Base-by-base conservation (phyloP, 2,888 invertebrate genomes). In the Subacronicta megacephala region DNA sequence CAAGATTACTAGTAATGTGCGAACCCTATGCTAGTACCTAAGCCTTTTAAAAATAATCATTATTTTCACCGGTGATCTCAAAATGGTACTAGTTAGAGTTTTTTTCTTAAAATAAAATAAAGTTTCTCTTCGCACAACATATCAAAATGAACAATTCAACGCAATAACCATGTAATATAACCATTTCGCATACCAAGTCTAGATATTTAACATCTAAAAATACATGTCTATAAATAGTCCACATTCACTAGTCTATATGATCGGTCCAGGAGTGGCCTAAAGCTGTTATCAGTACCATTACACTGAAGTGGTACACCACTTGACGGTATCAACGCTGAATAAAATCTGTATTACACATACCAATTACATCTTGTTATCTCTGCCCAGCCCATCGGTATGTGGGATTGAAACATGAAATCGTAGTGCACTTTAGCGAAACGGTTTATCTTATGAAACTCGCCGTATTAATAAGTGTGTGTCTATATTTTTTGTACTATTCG, bases 361-460 rank as follows among this genome's bases (percentile, higher is more conserved):
- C 82, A 81, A 80, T 79, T 78, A 81, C 72, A 80, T 71, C 68
- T 71, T 46, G 61, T 75, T 80, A 81, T 80, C 81, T 80, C 81
- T 60, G 57, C 50, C 65, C 66, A 69, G 75, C 73, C 75, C 65
- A 66, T 59, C 55, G 67, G 70, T 45, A 41, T 55, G 58, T 51
- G 38, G 46, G 64, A 71, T 71, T 71, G 71, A 55, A 73, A 73
- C 59, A 56, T 64, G 51, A 54, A 70, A 51, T 35, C 37, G 42
- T 44, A 37, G 20, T 50, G 73, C 70, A 68, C 71, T 71, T 69
- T 50, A 72, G 58, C 47, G 17, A 37, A 56, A 44, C 36, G 17
- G 42, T 61, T 66, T 66, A 38, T 65, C 51, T 41, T 61, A 15
- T 50, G 31, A 46, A 36, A 16, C 33, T 16, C 23, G 44, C 35